phyloP scores from a whole-genome alignment of 2,113 vertebrate genomes.

The Carettochelys insculpta region DNA sequence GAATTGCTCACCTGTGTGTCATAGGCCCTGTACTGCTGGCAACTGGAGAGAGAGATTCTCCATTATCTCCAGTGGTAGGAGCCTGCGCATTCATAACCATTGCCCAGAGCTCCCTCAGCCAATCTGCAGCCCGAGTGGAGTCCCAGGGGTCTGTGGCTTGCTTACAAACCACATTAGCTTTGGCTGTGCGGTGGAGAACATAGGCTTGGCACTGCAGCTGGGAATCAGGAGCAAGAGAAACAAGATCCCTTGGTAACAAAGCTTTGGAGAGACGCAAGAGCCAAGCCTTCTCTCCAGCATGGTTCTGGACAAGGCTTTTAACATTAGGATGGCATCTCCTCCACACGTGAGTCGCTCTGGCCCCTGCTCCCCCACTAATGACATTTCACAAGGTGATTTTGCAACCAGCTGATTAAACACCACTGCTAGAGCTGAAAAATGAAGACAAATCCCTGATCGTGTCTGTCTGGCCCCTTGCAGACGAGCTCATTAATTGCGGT shows the following conservation, averaged over 20 bases:
- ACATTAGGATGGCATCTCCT: background rate
- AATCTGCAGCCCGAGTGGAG: background rate
- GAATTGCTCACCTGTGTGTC: background rate
- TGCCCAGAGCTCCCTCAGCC: background rate
- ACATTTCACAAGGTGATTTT: background rate
- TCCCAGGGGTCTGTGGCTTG: background rate
- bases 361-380: background rate
- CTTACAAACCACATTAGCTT: background rate
- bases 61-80: background rate
- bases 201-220: background rate
- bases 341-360: background rate
- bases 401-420: background rate
- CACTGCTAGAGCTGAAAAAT: background rate
- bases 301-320: background rate
- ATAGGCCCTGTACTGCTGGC: background rate
- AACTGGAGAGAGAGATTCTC: background rate
- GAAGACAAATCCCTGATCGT: background rate
- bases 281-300: background rate
- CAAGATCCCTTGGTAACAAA: background rate
- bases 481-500: background rate
- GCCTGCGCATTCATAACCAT: background rate
- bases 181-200: background rate
- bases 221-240: background rate
- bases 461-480: fast-evolving
- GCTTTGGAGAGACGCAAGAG: too few species aligned